phyloP scores from a whole-genome alignment of 2,888 invertebrate species.

The Cactoblastis cactorum region DNA sequence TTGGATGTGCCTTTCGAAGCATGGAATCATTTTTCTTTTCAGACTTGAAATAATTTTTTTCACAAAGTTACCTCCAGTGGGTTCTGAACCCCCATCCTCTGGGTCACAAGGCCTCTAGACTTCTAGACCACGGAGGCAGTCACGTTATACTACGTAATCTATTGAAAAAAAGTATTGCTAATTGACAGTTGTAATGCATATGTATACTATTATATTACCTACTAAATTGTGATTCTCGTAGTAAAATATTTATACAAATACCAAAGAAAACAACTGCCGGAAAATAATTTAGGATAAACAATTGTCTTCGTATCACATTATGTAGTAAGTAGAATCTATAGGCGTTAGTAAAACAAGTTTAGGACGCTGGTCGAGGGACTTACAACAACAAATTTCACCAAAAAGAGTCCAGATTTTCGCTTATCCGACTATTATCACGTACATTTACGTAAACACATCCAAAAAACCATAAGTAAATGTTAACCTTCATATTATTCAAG shows the following conservation, averaged over 20 bases:
- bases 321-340: not conserved
- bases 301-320: not conserved
- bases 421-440: constrained; percentile 3
- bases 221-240: not conserved
- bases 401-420: constrained; percentile 2
- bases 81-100: too few relatives aligned
- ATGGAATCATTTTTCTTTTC: too few relatives aligned
- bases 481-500: not conserved
- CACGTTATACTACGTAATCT: too few relatives aligned
- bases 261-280: not conserved
- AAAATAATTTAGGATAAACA: not conserved
- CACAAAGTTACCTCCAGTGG: too few relatives aligned
- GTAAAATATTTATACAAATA: not conserved
- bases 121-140: too few relatives aligned
- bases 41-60: too few relatives aligned
- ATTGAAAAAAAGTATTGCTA: too few relatives aligned
- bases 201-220: too few relatives aligned
- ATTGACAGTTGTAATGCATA: too few relatives aligned
- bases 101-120: too few relatives aligned
- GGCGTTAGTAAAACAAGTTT: not conserved
- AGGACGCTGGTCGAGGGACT: not conserved
- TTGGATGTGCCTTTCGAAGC: too few relatives aligned
- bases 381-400: not conserved
- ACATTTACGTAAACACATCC: not conserved
- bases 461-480: not conserved